Conservation (phyloP, 2,113 vertebrate genomes). For the Tupaia chinensis region DNA sequence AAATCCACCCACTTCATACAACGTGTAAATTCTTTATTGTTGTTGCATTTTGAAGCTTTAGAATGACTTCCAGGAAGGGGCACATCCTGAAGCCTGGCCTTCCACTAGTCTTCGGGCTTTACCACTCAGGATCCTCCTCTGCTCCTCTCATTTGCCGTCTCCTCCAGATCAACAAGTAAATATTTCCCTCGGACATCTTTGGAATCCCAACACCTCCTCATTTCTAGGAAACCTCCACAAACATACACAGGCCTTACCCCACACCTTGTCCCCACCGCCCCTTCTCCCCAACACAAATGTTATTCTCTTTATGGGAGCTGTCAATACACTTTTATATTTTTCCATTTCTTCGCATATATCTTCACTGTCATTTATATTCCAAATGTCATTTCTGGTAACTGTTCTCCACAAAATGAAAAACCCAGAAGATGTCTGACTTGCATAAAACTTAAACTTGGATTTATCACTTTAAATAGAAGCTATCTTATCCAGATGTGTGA, state of each 20-base stretch:
- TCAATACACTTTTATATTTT: neutral
- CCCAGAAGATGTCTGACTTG: neutral
- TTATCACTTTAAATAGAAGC: neutral
- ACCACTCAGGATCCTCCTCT: neutral
- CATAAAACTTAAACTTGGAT: constrained; percentile 19
- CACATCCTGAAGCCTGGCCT: neutral
- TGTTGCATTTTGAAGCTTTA: neutral
- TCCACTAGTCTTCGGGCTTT: neutral
- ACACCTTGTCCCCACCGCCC: neutral
- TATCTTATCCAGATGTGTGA: neutral
- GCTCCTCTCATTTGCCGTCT: neutral
- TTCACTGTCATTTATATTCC: neutral
- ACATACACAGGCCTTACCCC: neutral
- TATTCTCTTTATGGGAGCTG: neutral
- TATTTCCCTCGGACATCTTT: neutral
- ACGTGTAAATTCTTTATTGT: neutral
- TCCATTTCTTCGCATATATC: neutral
- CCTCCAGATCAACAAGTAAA: neutral
- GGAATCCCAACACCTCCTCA: neutral
- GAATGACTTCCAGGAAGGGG: neutral
- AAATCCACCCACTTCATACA: neutral
- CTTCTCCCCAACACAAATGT: neutral
- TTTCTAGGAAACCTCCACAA: neutral
- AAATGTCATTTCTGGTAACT: neutral
- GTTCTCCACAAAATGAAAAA: constrained; percentile 26